A percentile compares a stretch with the other conserved stretches of the same genome.
Evolutionary conservation across 2,888 invertebrate genomes (phyloP).

Genomic region (Norana najaformis): DNA sequence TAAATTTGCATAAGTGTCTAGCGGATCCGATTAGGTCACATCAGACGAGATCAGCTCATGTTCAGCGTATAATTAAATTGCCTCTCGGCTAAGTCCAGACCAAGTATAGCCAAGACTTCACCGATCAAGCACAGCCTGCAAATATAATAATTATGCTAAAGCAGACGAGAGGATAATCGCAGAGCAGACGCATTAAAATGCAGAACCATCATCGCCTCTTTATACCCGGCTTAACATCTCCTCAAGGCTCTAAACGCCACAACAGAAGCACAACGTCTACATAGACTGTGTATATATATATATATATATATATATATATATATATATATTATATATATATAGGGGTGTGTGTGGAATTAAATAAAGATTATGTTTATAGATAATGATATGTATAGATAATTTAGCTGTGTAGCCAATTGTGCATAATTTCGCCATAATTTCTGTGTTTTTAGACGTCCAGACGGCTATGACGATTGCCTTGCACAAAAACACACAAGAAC

Average conservation of each 20-base stretch:
- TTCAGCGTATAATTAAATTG: not conserved
- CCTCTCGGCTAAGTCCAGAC: not conserved
- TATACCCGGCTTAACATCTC: not conserved
- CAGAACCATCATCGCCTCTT: not conserved
- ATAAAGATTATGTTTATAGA: not conserved
- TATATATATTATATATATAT: not conserved
- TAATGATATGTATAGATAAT: not conserved
- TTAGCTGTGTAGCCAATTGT: not conserved
- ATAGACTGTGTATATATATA: not conserved
- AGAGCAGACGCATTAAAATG: not conserved
- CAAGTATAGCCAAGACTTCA: not conserved
- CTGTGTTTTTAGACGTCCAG: not conserved
- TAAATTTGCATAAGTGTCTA: not conserved
- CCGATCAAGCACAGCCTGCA: not conserved
- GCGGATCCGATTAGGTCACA: not conserved
- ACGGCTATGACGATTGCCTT: not conserved
- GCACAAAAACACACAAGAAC: not conserved
- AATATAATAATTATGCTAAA: slow-evolving; percentile 13
- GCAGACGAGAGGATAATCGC: not conserved
- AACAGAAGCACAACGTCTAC: not conserved
- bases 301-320: not conserved
- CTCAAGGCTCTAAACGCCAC: not conserved
- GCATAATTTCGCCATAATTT: not conserved
- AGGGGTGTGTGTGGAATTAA: not conserved
- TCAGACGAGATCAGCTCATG: not conserved